Percentiles rank a stretch among this genome's conserved stretches.
These are phyloP conservation scores for Paramormyrops hopkinsi DNA, from an alignment of 2,797 vertebrate species.

Conservation along the genomic window DNA sequence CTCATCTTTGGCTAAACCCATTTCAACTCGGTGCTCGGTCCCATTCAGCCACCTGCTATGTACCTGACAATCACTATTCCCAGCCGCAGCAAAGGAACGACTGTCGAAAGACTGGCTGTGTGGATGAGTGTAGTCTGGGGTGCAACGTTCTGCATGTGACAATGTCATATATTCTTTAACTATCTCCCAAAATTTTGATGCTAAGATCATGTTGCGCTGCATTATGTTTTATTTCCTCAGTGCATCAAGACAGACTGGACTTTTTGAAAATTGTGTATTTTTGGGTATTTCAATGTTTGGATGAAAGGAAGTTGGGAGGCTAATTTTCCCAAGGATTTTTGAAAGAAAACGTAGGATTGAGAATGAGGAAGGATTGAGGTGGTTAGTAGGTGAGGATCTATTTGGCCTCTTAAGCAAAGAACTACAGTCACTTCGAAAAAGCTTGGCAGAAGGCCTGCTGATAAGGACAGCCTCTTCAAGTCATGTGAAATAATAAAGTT, in stretches of 20 bases:
- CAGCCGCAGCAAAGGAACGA: neutral
- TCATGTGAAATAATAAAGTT: neutral
- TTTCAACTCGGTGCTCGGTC: neutral
- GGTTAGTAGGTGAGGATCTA: neutral
- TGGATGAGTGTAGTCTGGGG: neutral
- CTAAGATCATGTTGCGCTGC: neutral
- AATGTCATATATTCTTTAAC: neutral
- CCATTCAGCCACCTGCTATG: neutral
- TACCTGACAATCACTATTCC: neutral
- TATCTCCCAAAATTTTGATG: neutral
- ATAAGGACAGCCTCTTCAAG: neutral
- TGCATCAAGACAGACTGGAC: neutral
- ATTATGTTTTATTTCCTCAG: neutral
- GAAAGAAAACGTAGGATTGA: neutral
- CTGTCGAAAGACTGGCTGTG: neutral
- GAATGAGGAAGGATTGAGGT: neutral
- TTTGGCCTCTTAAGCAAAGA: neutral
- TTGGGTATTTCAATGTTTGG: neutral
- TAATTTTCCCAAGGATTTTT: neutral
- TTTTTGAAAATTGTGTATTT: neutral
- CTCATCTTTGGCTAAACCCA: neutral
- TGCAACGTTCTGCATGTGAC: neutral
- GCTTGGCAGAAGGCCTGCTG: neutral
- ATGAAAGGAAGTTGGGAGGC: neutral
- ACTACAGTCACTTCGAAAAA: neutral